These are phyloP conservation scores for Mus minutoides DNA, from an alignment of 2,797 vertebrate species.

Conservation along the genomic window DNA sequence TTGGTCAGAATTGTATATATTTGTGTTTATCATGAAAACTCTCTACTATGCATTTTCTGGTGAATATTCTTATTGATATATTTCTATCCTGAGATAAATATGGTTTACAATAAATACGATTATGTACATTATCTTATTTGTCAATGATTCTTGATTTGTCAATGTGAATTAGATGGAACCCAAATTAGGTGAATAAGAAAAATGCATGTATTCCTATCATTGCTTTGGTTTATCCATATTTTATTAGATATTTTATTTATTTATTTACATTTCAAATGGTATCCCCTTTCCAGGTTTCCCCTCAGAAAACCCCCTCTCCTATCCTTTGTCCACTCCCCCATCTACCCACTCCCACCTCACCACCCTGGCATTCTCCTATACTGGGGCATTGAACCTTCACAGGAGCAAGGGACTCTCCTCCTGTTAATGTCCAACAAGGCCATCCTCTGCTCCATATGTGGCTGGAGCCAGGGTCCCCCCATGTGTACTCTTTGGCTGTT, in stretches of 20 bases:
- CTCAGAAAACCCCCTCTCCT: no score
- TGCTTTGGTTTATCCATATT: constrained; percentile 20
- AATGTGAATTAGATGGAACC: background rate
- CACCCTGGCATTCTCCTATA: no score
- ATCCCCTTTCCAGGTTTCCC: no score
- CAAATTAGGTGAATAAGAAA: background rate
- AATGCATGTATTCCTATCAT: background rate
- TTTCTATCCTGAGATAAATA: constrained; percentile 5
- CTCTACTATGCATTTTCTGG: background rate
- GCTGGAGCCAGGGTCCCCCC: no score
- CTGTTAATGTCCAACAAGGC: no score
- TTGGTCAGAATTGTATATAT: background rate
- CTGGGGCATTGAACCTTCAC: no score
- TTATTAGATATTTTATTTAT: background rate
- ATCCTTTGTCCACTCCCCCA: no score
- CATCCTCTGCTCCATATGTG: no score
- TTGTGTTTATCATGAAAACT: background rate
- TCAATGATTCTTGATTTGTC: background rate
- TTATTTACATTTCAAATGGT: no score
- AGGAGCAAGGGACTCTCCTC: no score
- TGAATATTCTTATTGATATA: background rate
- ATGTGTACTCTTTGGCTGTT: no score
- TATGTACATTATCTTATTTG: background rate
- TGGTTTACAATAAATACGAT: constrained; percentile 8
- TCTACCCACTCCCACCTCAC: no score